Evolutionary conservation across 1,140 invertebrate species (phyloP), one percentile per base, ranked within the genome.

Genomic region (Brevipalpus yothersi): DNA sequence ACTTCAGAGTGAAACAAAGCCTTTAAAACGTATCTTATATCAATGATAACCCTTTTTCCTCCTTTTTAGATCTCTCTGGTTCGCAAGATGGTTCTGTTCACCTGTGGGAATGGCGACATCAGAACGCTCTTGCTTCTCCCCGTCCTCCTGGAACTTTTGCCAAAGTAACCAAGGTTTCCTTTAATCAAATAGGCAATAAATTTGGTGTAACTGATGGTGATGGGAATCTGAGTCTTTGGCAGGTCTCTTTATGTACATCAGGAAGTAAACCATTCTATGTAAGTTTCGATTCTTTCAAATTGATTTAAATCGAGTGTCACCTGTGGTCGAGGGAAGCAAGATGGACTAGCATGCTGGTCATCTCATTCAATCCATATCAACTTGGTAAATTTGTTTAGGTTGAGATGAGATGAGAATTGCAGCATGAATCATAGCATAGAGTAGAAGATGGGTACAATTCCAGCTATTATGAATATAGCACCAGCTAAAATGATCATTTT

Each of bases 91-190:
- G 94, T 12, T 94, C 90, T 2, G 93, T 98, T 7, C 82, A 86
- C 63, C 76, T 98, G 61, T 96, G 92, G 90, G 92, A 99, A 75
- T 98, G 92, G 91, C 86, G 86, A 21, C 90, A 95, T 71, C 78
- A 80, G 42, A 83, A 87, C 61, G 81, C 86, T 13, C 82, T 98
- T 10, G 83, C 88, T 65, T 83, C 83, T 45, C 85, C 91, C 7
- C 77, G 92, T 58, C 80, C 87, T 31, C 78, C 91, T 1, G 90
- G 90, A 23, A 82, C 84, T 8, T 88, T 84, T 71, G 92, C 92
- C 45, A 98, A 96, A 77, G 92, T 98, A 12, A 95, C 91, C 0
- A 80, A 89, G 62, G 83, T 96, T 31, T 77, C 84, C 54, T 98
- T 97, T 71, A 91, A 86, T 54, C 81, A 87, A 68, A 91, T 97